These are phyloP conservation scores for Dipodomys spectabilis DNA, from an alignment of 2,113 vertebrate genomes.

Conservation along the genomic window DNA sequence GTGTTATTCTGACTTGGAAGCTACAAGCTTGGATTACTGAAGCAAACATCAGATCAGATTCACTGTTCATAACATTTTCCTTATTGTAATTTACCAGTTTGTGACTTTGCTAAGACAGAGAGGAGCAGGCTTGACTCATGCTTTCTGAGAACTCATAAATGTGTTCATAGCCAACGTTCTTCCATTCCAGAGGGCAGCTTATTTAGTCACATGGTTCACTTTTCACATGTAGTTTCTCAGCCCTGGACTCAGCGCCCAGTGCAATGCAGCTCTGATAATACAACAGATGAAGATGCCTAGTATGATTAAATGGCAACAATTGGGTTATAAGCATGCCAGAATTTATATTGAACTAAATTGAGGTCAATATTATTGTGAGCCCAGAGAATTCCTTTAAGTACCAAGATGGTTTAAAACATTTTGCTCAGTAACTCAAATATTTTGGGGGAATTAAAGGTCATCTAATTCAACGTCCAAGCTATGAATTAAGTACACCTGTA, in stretches of 20 bases:
- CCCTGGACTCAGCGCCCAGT: background rate
- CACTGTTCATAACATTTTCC: background rate
- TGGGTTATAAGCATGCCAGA: slow-evolving; percentile 54
- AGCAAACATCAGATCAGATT: background rate
- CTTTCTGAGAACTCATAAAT: background rate
- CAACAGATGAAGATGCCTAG: slow-evolving; percentile 48
- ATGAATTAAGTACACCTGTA: background rate
- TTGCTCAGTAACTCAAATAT: background rate
- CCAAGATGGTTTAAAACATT: background rate
- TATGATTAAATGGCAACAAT: slow-evolving; percentile 64
- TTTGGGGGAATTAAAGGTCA: background rate
- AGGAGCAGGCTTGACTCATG: background rate
- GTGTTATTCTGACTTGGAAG: background rate
- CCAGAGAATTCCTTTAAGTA: background rate
- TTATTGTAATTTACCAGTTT: background rate
- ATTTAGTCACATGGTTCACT: background rate
- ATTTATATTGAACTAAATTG: slow-evolving; percentile 61
- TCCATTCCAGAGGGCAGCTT: background rate
- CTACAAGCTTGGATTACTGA: slow-evolving; percentile 12
- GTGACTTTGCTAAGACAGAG: background rate
- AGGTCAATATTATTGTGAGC: background rate
- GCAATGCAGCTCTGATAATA: slow-evolving; percentile 26
- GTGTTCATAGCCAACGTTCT: background rate
- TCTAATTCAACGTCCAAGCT: background rate
- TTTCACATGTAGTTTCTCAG: background rate